A percentile compares a stretch with the other conserved stretches of the same genome.
These are phyloP conservation scores for Falcaria lacertinaria DNA, from an alignment of 2,888 invertebrate genomes.

Conservation along the genomic window DNA sequence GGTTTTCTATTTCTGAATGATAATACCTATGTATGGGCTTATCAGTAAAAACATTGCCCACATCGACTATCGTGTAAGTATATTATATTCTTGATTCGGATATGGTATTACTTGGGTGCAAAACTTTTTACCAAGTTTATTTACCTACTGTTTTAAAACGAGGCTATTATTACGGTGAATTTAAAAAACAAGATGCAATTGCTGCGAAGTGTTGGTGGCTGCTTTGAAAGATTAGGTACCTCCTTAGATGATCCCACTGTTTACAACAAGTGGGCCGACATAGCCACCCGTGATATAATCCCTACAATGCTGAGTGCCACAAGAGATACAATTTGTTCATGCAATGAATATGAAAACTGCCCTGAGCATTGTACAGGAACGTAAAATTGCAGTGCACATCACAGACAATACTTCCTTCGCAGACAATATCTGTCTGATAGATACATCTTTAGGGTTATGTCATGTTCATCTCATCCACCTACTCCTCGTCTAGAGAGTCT, in stretches of 20 bases:
- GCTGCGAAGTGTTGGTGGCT: conserved; percentile 50
- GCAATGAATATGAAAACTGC: conserved; percentile 47
- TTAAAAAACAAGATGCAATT: conserved; percentile 47
- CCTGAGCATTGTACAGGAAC: conserved; percentile 27
- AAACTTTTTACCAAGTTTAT: conserved; percentile 59
- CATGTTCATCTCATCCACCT: too few relatives aligned
- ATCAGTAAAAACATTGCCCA: conserved; percentile 42
- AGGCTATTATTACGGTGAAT: conserved; percentile 38
- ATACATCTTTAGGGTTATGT: too few relatives aligned
- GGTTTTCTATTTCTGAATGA: conserved; percentile 49
- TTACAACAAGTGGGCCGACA: conserved; percentile 42
- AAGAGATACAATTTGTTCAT: conserved; percentile 46
- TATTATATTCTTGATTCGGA: conserved; percentile 48
- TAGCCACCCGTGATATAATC: conserved; percentile 35
- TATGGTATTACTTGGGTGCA: conserved; percentile 58
- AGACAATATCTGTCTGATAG: too few relatives aligned
- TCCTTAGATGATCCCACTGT: conserved; percentile 43
- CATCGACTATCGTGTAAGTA: conserved; percentile 34
- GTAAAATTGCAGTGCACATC: conserved; percentile 37
- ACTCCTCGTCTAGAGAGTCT: too few relatives aligned
- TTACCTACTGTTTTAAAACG: conserved; percentile 55
- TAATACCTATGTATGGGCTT: conserved; percentile 65
- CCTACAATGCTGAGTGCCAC: conserved; percentile 35
- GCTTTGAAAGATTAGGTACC: conserved; percentile 55
- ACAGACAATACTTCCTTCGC: conserved; percentile 36